These are phyloP conservation scores for Orchestia grillus DNA, from an alignment of 1,140 invertebrate genomes.

Conservation along the genomic window DNA sequence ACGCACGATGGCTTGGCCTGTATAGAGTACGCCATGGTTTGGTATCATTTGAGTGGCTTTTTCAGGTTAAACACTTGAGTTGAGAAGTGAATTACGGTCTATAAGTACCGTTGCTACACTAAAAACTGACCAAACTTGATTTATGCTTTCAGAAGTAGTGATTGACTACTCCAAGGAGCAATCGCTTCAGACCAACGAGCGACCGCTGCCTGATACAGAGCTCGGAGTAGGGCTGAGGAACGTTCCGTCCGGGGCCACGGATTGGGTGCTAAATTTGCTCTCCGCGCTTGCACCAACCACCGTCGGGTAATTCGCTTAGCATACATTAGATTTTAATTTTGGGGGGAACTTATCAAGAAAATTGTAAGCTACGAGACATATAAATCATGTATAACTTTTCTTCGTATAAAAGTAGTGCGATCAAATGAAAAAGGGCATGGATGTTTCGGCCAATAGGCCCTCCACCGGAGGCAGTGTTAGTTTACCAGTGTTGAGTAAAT, in stretches of 20 bases:
- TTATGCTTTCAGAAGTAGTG: background rate
- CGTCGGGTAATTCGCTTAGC: background rate
- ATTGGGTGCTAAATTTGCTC: background rate
- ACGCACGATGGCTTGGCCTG: too few species aligned
- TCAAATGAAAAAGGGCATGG: too few species aligned
- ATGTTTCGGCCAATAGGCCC: too few species aligned
- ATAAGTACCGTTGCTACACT: background rate
- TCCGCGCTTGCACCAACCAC: background rate
- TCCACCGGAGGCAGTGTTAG: too few species aligned
- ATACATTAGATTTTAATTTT: background rate
- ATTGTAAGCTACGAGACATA: too few species aligned
- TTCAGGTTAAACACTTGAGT: background rate
- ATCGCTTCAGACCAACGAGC: background rate
- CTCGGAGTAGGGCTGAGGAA: background rate
- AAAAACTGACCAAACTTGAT: background rate
- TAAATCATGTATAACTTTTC: too few species aligned
- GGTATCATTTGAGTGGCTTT: background rate
- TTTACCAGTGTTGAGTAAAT: too few species aligned
- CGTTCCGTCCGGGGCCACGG: background rate
- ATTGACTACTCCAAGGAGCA: background rate
- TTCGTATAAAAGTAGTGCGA: too few species aligned
- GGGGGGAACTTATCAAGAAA: too few species aligned
- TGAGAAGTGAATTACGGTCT: background rate
- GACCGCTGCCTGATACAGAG: slow-evolving; percentile 25
- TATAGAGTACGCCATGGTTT: too few species aligned